Evolutionary conservation across 2,888 invertebrate species (phyloP), one percentile per base, ranked within the genome.

Genomic region (Caenorhabditis sp.): DNA sequence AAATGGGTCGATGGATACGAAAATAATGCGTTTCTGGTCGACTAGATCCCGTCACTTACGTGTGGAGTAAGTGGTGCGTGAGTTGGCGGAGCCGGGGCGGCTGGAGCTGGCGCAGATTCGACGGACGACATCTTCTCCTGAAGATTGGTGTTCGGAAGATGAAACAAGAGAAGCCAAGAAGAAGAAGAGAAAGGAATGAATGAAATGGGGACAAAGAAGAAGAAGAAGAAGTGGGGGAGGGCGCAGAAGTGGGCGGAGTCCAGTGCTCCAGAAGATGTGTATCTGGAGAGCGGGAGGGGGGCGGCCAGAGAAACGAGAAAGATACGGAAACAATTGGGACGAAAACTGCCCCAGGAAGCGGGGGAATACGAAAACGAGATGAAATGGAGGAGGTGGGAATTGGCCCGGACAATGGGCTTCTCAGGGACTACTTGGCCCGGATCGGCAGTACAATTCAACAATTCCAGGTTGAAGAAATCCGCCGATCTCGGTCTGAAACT

Each of bases 51-150:
- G 4, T 17, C 9, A 56, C 77, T 52, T 48, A 77, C 77, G 35
- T 77, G 77, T 55, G 77, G 77, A 30, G 77, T 77, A 55, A 66
- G 35, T 71, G 77, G 77, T 62, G 63, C 65, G 61, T 77, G 71
- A 61, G 77, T 68, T 61, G 72, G 66, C 50, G 62, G 26, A 52
- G 70, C 56, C 39, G 66, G 59, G 13, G 75, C 45, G 17, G 72
- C 56, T 27, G 55, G 45, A 27, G 45, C 41, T 37, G 41, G 61
- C 26, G 59, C 45, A 22, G 53, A 17, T 8, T 63, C 46, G 39
- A 58, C 55, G 17, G 59, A 50, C 37, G 68, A 68, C 52, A 46
- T 68, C 24, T 11, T 56, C 9, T 46, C n/a, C n/a, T n/a, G n/a
- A n/a, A n/a, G n/a, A n/a, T n/a, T n/a, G n/a, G n/a, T n/a, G n/a